Evolutionary conservation across 2,797 vertebrate species (phyloP).

Genomic region (Epinephelus coioides): DNA sequence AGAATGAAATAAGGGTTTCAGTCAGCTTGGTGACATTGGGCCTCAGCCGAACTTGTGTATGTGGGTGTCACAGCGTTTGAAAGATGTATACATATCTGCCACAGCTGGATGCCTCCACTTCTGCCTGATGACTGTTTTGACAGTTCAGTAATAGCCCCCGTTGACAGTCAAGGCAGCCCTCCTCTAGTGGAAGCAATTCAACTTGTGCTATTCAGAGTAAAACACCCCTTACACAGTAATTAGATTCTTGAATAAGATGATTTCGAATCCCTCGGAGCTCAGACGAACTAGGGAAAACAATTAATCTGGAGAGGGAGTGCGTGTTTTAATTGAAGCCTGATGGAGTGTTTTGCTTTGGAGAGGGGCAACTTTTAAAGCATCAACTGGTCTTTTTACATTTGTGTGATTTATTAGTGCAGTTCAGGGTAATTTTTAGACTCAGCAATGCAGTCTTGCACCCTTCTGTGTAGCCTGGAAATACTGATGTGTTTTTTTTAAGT

Average conservation of each 20-base stretch:
- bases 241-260: conserved; percentile 80
- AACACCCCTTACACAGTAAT: conserved; percentile 78
- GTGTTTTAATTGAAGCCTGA: conserved; percentile 75
- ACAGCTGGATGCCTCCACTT: conserved; percentile 77
- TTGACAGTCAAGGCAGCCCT: conserved; percentile 72
- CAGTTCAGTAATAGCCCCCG: conserved; percentile 78
- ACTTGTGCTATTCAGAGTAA: conserved; percentile 69
- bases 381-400: conserved; percentile 59
- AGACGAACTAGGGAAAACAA: conserved; percentile 71
- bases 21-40: conserved; percentile 52
- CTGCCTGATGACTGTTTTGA: conserved; percentile 79
- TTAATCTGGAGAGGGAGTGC: conserved; percentile 67
- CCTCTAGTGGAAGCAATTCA: conserved; percentile 64
- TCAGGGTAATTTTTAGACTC: conserved; percentile 52
- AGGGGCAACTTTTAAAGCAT: conserved; percentile 67
- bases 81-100: conserved; percentile 65
- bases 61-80: conserved; percentile 51
- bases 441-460: not conserved
- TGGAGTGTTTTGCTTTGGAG: conserved; percentile 71
- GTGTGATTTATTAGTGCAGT: conserved; percentile 62
- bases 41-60: conserved; percentile 39
- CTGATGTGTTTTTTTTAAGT: conserved; percentile 1
- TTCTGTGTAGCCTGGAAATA: conserved; percentile 18
- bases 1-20: conserved; percentile 66
- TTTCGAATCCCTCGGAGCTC: conserved; percentile 71